Percentiles rank a stretch among this genome's conserved stretches.
Evolutionary conservation across 1,140 invertebrate genomes (phyloP).

Genomic region (Parasteatoda tepidariorum): DNA sequence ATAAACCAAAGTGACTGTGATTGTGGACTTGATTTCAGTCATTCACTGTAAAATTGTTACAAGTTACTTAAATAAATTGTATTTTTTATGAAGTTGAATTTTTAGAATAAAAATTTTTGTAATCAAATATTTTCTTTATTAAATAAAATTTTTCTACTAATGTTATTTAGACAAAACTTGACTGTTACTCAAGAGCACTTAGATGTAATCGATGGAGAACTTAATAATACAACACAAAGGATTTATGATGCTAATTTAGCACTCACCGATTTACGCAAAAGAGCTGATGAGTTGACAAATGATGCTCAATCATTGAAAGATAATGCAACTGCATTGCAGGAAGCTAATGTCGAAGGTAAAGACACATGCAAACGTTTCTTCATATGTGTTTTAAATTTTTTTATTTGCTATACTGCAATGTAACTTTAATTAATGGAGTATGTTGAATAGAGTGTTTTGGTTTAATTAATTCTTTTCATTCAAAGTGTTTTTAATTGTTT

Average conservation of each 20-base stretch:
- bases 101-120: too few species aligned
- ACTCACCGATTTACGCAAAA: slow-evolving; percentile 79
- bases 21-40: too few species aligned
- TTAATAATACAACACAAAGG: slow-evolving; percentile 81
- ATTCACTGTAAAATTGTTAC: too few species aligned
- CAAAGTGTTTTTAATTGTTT: not conserved
- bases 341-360: slow-evolving; percentile 89
- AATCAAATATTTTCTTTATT: too few species aligned
- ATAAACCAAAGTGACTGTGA: too few species aligned
- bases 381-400: too few species aligned
- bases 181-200: slow-evolving; percentile 72
- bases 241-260: slow-evolving; percentile 83
- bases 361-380: not conserved
- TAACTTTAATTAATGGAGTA: not conserved
- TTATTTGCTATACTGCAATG: not conserved
- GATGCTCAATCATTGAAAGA: slow-evolving; percentile 81
- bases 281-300: slow-evolving; percentile 79
- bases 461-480: not conserved
- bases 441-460: not conserved
- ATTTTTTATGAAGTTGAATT: too few species aligned
- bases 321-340: slow-evolving; percentile 91
- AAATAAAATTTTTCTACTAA: too few species aligned
- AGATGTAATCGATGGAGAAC: slow-evolving; percentile 73
- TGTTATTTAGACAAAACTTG: slow-evolving; percentile 71
- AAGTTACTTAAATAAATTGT: too few species aligned